Evolutionary conservation across 2,113 vertebrate species (phyloP).

Genomic region (Pyrgilauda ruficollis): DNA sequence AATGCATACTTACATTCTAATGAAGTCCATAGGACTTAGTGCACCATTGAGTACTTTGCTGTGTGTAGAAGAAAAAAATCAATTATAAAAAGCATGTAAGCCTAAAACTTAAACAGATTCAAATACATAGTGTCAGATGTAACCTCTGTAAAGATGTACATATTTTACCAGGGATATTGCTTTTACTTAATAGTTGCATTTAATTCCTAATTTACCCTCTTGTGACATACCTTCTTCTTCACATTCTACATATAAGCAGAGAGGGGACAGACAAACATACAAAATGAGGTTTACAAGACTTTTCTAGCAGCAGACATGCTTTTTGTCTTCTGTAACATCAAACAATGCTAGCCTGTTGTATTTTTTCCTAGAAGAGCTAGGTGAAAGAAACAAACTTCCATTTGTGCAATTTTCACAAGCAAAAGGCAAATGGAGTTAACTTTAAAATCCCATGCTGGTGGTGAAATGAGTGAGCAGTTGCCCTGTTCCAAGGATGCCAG

Average conservation of each 20-base stretch:
- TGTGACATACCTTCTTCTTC: not conserved
- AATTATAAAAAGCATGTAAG: not conserved
- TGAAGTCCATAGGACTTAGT: not conserved
- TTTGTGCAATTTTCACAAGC: not conserved
- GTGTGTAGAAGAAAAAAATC: not conserved
- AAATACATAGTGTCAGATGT: not conserved
- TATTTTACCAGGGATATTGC: not conserved
- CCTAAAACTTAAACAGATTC: not conserved
- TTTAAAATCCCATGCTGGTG: not conserved
- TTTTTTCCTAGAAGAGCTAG: not conserved
- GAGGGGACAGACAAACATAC: not conserved
- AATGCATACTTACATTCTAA: not conserved
- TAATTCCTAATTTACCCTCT: not conserved
- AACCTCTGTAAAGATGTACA: not conserved
- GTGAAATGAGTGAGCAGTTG: not conserved
- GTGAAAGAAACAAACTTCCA: not conserved
- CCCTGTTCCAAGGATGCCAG: not conserved
- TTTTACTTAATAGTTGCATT: not conserved
- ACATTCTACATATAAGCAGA: not conserved
- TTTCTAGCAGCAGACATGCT: not conserved
- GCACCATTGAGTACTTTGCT: not conserved
- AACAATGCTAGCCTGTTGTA: not conserved
- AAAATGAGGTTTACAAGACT: not conserved
- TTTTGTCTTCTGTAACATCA: not conserved
- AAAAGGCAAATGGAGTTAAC: not conserved